Base-by-base conservation (phyloP, 2,797 vertebrate species). In the Tokudaia muenninki region DNA sequence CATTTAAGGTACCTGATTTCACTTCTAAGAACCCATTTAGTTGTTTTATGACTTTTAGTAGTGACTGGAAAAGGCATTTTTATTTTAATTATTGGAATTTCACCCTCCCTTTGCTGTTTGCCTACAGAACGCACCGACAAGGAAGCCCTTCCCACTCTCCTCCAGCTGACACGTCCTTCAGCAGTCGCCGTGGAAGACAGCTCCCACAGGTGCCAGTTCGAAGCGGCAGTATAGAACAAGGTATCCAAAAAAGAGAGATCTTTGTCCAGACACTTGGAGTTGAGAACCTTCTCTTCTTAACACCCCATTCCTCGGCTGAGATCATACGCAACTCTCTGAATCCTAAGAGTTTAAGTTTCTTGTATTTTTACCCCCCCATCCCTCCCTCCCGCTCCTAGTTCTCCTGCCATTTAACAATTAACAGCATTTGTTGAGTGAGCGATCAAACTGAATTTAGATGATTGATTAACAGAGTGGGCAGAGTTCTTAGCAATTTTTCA, bases 211-310 rank as follows among this genome's bases (percentile, higher is more conserved):
- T 99, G 97, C 99, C 99, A 29, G 98, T 99, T 88, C 99, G 99
- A 96, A 99, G 99, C 98, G 99, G 99, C 99, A 99, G 99, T 98
- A 98, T 99, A 98, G 99, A 99, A 98, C 99, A 99, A 99, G 99
- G 99, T 99, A 99, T 99, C 98, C 98, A 29, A 98, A 96, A 92
- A 94, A 96, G 97, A 98, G 97, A 97, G 94, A 75, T 90, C 92
- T 44, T 47, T 96, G 98, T 98, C 98, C 97, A 97, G 88, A 95
- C 96, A 79, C 95, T 94, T 95, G 98, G 94, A 61, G 96, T 98
- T 97, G 67, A 97, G 93, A 95, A 72, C 59, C 79, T 96, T 91
- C 50, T 94, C 11, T 57, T 65, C 77, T 79, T 84, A 95, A 41
- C 13, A 44, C 2, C 52, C 61, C 84, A 97, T 97, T 44, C 22